Percentiles rank a stretch among this genome's conserved stretches.
Evolutionary conservation across 2,888 invertebrate species (phyloP).

Genomic region (Silvanus unidentatus): DNA sequence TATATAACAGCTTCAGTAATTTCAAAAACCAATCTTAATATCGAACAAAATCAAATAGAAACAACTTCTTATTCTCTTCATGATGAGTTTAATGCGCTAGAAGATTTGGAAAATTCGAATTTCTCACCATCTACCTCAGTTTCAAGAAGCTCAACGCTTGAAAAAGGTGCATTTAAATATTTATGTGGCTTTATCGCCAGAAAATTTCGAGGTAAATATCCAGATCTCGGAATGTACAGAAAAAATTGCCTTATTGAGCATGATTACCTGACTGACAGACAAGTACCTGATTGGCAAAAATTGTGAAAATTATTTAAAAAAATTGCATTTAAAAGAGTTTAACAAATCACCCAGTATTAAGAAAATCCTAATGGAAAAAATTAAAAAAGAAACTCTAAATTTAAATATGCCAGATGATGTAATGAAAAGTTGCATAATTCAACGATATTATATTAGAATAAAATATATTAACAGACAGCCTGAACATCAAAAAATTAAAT

Average conservation of each 20-base stretch:
- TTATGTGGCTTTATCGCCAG: conserved; percentile 7
- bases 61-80: conserved; percentile 1
- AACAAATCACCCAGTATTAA: background rate
- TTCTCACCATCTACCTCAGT: conserved; percentile 1
- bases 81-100: conserved; percentile 1
- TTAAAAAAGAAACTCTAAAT: background rate
- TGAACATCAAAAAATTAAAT: conserved; percentile 1
- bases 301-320: background rate
- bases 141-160: background rate
- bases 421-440: conserved; percentile 3
- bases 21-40: conserved; percentile 1
- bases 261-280: too few species aligned
- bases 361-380: conserved; percentile 1
- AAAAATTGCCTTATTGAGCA: too few species aligned
- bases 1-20: conserved; percentile 4
- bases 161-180: conserved; percentile 5
- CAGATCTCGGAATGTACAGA: conserved; percentile 6
- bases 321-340: conserved; percentile 1
- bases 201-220: conserved; percentile 5
- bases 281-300: too few species aligned
- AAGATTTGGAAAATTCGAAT: background rate
- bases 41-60: conserved; percentile 3
- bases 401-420: background rate
- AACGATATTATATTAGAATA: conserved; percentile 2
- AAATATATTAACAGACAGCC: conserved; percentile 1